Evolutionary conservation across 1,140 invertebrate genomes (phyloP).

Genomic region (Drosophila setifemur): DNA sequence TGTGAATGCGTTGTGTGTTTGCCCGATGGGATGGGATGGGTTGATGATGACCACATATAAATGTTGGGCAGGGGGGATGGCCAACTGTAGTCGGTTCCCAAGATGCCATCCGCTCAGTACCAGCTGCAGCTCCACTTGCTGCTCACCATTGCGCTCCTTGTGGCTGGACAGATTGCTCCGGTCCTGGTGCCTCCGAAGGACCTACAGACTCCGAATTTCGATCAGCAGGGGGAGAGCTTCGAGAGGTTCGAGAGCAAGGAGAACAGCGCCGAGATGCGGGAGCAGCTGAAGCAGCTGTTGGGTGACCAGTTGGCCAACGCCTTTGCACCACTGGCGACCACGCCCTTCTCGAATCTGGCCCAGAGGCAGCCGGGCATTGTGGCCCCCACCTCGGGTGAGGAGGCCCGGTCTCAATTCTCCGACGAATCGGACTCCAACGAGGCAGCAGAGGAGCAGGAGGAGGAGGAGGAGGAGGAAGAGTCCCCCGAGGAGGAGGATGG

Average conservation of each 20-base stretch:
- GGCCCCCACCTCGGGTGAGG: conserved; percentile 31
- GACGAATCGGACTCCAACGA: background rate
- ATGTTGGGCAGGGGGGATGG: background rate
- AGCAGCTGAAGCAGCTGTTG: conserved; percentile 43
- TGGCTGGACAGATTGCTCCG: background rate
- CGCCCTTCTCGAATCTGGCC: conserved; percentile 17
- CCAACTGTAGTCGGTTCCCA: conserved; percentile 19
- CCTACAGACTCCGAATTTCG: conserved; percentile 31
- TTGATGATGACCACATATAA: conserved; percentile 18
- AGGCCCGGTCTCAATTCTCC: conserved; percentile 36
- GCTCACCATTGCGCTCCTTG: background rate
- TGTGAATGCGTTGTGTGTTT: no score
- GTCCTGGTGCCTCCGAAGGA: background rate
- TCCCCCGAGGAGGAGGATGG: background rate
- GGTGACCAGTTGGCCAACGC: conserved; percentile 47
- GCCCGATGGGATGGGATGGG: background rate
- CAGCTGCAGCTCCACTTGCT: conserved; percentile 19
- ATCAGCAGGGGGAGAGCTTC: conserved; percentile 38
- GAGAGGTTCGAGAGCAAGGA: conserved; percentile 24
- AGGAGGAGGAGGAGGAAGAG: background rate
- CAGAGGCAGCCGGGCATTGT: conserved; percentile 41
- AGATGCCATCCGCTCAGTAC: conserved; percentile 21
- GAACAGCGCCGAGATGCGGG: conserved; percentile 22
- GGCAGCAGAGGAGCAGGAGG: background rate
- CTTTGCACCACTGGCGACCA: conserved; percentile 46